Conservation (phyloP, 2,113 vertebrate species). For the Puma concolor region DNA sequence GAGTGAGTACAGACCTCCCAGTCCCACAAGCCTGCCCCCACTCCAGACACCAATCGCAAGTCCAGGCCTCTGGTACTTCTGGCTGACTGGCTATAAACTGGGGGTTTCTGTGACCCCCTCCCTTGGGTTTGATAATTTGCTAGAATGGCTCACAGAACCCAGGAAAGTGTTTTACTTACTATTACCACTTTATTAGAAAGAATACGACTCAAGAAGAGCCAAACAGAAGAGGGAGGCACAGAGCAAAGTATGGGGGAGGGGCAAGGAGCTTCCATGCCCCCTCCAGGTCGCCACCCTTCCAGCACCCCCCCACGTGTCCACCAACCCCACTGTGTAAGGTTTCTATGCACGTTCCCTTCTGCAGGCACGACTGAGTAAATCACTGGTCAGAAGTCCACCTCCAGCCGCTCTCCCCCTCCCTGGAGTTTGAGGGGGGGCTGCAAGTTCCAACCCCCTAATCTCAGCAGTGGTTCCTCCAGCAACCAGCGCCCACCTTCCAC, state of each 20-base stretch:
- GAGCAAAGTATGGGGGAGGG: not conserved
- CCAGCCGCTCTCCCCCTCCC: not conserved
- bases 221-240: not conserved
- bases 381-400: not conserved
- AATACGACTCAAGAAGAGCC: not conserved
- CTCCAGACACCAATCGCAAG: not conserved
- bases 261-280: fast-evolving
- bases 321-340: not conserved
- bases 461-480: not conserved
- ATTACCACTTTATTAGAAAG: not conserved
- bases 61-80: not conserved
- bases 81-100: not conserved
- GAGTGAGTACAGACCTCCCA: not conserved
- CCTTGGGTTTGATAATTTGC: not conserved
- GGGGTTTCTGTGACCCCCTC: not conserved
- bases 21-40: not conserved
- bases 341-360: not conserved
- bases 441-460: not conserved
- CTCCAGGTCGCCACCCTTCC: not conserved
- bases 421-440: not conserved
- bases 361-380: not conserved
- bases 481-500: not conserved
- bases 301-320: fast-evolving
- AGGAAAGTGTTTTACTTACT: not conserved
- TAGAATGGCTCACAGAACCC: not conserved